Evolutionary conservation across 2,797 vertebrate genomes (phyloP), one percentile per base, ranked within the genome.

Genomic region (Coendou prehensilis): DNA sequence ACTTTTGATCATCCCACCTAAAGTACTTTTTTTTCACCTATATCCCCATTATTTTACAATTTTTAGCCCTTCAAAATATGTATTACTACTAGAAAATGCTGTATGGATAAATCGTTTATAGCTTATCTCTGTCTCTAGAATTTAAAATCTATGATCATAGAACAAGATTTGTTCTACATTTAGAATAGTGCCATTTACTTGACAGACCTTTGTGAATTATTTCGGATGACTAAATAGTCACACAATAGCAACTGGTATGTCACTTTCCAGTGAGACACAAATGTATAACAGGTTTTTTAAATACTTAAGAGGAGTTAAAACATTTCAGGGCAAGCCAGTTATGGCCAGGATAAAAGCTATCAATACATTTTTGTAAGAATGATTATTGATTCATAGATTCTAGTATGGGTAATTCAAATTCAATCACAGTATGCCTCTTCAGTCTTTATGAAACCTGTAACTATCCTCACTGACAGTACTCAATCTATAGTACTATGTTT

Each of bases 181-280:
- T 78, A 64, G 47, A 56, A 20, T 33, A 63, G 54, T 30, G 26
- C 33, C 28, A 47, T 56, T 30, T 63, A 64, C 45, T 28, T 23
- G 11, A 17, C 30, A 23, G 57, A 54, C 14, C n/a, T 26, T 50
- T 30, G 33, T 91, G 67, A 73, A 41, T 64, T 86, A 22, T 63
- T 86, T 95, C 61, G 47, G 30, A 23, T 59, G 59, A 83, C 33
- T 33, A 54, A 37, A 45, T 54, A 30, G 33, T 69, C 99, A 87
- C 99, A 99, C 98, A 99, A 99, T 98, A 99, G 99, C 99, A 99
- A 99, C 99, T 99, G 99, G 99, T 99, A 99, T 98, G 99, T 99
- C 97, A 99, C 99, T 99, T 99, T 99, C 99, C 99, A 99, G 98
- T 99, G 99, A 0, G 99, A 99, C 97, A 99, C 99, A 0, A 99